Evolutionary conservation across 2,797 vertebrate genomes (phyloP).

Genomic region (Phrynocephalus guinanensis): DNA sequence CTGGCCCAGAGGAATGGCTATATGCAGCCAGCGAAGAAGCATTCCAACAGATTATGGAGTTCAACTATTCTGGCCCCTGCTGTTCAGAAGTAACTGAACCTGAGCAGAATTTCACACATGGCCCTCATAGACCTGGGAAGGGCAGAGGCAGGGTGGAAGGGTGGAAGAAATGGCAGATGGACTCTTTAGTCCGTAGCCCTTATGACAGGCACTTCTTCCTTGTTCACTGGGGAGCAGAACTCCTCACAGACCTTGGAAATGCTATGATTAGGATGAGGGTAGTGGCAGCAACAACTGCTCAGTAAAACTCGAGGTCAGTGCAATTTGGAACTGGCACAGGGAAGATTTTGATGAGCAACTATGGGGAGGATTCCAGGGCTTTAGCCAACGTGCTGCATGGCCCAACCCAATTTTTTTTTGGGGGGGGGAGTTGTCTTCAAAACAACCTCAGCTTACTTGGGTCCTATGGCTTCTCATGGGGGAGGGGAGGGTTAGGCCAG

Average conservation of each 20-base stretch:
- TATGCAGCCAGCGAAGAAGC: constrained; percentile 63
- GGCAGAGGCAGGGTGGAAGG: constrained; percentile 3
- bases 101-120: constrained; percentile 69
- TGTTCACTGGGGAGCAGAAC: constrained; percentile 56
- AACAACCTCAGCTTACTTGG: too few species aligned
- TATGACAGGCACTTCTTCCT: constrained; percentile 55
- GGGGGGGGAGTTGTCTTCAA: too few species aligned
- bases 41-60: constrained; percentile 75
- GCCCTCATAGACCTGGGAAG: constrained; percentile 59
- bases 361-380: background rate
- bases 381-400: background rate
- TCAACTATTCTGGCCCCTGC: constrained; percentile 68
- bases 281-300: constrained; percentile 74
- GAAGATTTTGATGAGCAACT: constrained; percentile 59
- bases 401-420: background rate
- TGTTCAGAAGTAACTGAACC: constrained; percentile 74
- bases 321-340: constrained; percentile 64
- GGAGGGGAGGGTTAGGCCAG: too few species aligned
- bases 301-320: constrained; percentile 60
- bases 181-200: constrained; percentile 23
- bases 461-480: too few species aligned
- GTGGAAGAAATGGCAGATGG: background rate
- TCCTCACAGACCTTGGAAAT: constrained; percentile 25
- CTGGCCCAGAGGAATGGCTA: constrained; percentile 25
- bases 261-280: constrained; percentile 74